Base-by-base conservation (phyloP, 1,140 invertebrate genomes). In the Campoletis sonorensis region DNA sequence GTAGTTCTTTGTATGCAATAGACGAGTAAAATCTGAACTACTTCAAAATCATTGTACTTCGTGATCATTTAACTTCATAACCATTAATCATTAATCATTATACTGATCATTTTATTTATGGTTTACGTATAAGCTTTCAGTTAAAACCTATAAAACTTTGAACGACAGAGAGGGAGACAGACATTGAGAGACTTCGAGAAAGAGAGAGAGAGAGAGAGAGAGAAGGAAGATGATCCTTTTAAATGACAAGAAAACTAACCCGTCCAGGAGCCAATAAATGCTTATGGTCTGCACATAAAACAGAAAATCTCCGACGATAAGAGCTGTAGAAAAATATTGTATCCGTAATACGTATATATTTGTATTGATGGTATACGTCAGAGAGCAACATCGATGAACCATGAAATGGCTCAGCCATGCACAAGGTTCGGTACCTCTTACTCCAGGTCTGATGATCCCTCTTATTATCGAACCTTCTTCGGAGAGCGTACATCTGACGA, bases 401-500 rank as follows among this genome's bases (percentile, higher is more conserved):
- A 70, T 70, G 67, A 70, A 70, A 70, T 70, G 67, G 67, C 30
- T 70, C 67, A 70, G 67, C 67, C 30, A 70, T 37, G 27, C 27
- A 15, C 2, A 10, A 45, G 40, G 40, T 45, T 45, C 15, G 27
- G 15, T 11, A 33, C 67, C 30, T 70, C 67, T 70, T 70, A 70
- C 30, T 70, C 30, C 67, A 70, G 30, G 15, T 33, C 67, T 30
- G 27, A 70, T 70, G 67, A 70, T 70, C 67, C 67, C 67, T 18
- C 67, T 70, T 70, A 70, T 70, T 70, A 70, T 70, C 67, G 27
- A 70, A 70, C 67, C 16, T 33, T 70, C 16, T 33, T 70, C 67
- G 27, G 4, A 4, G 27, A 70, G 67, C 13, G 0, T 30, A 33
- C 30, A n/a, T 70, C 27, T 67, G 64, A 67, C 30, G 30, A 70